These are phyloP conservation scores for Diadema setosum DNA, from an alignment of 35 echinoderm and acorn worm genomes.

Conservation along the genomic window DNA sequence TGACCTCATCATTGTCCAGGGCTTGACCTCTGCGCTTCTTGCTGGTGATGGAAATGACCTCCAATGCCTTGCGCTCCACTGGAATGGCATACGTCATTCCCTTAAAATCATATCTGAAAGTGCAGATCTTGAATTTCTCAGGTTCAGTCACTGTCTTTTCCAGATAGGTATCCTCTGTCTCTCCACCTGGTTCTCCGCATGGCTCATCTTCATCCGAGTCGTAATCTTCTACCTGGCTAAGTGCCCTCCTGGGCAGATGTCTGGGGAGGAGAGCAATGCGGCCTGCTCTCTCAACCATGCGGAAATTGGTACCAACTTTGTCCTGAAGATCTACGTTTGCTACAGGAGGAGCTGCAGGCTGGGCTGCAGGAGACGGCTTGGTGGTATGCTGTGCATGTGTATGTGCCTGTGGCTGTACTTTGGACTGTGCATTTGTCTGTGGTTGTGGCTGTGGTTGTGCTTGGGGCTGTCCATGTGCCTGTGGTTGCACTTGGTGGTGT, in stretches of 20 bases:
- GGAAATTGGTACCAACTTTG: slow-evolving; percentile 20
- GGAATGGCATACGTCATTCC: slow-evolving; percentile 29
- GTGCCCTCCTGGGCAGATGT: not conserved
- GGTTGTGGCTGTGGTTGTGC: too few relatives aligned
- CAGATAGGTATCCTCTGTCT: not conserved
- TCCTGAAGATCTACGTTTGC: too few relatives aligned
- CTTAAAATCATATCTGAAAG: slow-evolving; percentile 29
- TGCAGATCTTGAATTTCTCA: slow-evolving; percentile 41
- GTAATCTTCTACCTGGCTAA: not conserved
- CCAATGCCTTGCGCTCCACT: not conserved
- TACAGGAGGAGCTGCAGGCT: too few relatives aligned
- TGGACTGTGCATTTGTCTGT: too few relatives aligned
- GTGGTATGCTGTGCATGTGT: too few relatives aligned
- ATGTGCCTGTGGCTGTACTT: too few relatives aligned
- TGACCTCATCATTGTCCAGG: slow-evolving; percentile 65
- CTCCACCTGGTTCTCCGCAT: not conserved
- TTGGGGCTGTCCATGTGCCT: too few relatives aligned
- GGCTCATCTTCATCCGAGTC: slow-evolving; percentile 34
- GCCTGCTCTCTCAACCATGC: slow-evolving; percentile 27
- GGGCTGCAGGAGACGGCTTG: too few relatives aligned
- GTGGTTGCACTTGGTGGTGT: too few relatives aligned
- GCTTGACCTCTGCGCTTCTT: slow-evolving; percentile 50
- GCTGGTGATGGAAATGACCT: slow-evolving; percentile 35
- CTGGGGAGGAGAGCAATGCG: slow-evolving; percentile 23
- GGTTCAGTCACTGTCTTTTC: slow-evolving; percentile 19